phyloP scores from a whole-genome alignment of 2,888 invertebrate genomes.

The Dusona sp. region DNA sequence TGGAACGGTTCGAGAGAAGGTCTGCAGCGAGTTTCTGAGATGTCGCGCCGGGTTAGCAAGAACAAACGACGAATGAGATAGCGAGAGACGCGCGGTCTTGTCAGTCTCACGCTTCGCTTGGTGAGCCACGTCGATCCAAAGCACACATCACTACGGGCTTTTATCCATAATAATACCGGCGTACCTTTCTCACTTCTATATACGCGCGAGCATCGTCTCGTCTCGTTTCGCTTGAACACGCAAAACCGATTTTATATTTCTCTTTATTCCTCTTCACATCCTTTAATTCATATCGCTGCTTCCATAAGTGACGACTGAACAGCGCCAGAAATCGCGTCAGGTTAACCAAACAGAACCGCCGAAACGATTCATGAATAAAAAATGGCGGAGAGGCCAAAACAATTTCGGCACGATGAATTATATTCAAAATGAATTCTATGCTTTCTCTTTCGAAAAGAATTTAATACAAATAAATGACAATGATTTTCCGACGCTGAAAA shows the following conservation, averaged over 20 bases:
- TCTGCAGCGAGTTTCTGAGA: slow-evolving; percentile 80
- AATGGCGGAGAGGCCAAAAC: background rate
- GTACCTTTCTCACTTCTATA: slow-evolving; percentile 28
- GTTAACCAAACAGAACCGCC: background rate
- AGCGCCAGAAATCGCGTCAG: slow-evolving; percentile 26
- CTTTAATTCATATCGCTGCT: slow-evolving; percentile 8
- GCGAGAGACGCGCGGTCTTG: slow-evolving; percentile 78
- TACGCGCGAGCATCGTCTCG: slow-evolving; percentile 42
- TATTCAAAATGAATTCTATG: background rate
- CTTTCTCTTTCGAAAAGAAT: background rate
- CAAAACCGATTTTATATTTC: slow-evolving; percentile 34
- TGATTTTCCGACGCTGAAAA: no score
- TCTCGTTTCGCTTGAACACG: slow-evolving; percentile 44
- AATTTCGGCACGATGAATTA: background rate
- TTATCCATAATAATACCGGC: slow-evolving; percentile 32
- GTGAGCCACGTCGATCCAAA: slow-evolving; percentile 68
- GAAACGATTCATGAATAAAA: background rate
- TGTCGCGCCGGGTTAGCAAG: slow-evolving; percentile 82
- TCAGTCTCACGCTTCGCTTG: slow-evolving; percentile 83
- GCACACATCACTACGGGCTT: slow-evolving; percentile 36
- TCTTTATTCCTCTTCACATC: slow-evolving; percentile 1
- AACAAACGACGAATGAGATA: slow-evolving; percentile 80
- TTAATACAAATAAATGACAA: background rate
- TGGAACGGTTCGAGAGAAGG: slow-evolving; percentile 72
- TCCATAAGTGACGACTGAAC: slow-evolving; percentile 60